Percentiles rank a stretch among this genome's conserved stretches.
Evolutionary conservation across 2,797 vertebrate genomes (phyloP).

Genomic region (Cynodonichthys magdalenae): DNA sequence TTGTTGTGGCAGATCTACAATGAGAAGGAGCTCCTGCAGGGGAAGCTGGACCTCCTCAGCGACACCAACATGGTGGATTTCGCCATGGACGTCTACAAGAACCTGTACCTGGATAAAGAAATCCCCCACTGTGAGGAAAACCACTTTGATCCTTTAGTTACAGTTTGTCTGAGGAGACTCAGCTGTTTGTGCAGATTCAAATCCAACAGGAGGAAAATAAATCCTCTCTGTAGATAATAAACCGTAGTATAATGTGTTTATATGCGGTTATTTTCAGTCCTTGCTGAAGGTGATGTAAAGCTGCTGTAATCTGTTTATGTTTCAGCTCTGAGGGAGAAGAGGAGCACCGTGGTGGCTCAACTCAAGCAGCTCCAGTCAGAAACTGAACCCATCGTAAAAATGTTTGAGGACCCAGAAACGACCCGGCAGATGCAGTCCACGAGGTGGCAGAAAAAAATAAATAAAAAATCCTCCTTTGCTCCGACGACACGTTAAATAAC

Average conservation of each 20-base stretch:
- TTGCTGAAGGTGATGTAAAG: conserved; percentile 14
- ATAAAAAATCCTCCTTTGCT: too few species aligned
- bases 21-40: conserved; percentile 94
- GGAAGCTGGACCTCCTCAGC: conserved; percentile 96
- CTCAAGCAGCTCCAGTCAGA: conserved; percentile 95
- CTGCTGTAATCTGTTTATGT: conserved; percentile 15
- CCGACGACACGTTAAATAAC: conserved; percentile 21
- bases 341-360: conserved; percentile 93
- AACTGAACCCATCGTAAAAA: conserved; percentile 96
- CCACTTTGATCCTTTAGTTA: too few species aligned
- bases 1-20: conserved; percentile 88
- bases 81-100: conserved; percentile 97
- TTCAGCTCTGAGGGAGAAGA: conserved; percentile 92
- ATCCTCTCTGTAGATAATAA: too few species aligned
- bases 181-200: background rate
- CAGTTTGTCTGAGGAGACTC: background rate
- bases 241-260: background rate
- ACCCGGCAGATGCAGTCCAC: conserved; percentile 93
- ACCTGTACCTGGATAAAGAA: conserved; percentile 89
- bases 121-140: conserved; percentile 88
- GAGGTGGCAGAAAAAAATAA: conserved; percentile 39
- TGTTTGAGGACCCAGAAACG: conserved; percentile 97
- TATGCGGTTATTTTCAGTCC: too few species aligned
- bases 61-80: conserved; percentile 99
- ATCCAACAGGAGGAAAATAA: too few species aligned